phyloP scores from a whole-genome alignment of 2,888 invertebrate genomes.

The Caenorhabditis sp. region DNA sequence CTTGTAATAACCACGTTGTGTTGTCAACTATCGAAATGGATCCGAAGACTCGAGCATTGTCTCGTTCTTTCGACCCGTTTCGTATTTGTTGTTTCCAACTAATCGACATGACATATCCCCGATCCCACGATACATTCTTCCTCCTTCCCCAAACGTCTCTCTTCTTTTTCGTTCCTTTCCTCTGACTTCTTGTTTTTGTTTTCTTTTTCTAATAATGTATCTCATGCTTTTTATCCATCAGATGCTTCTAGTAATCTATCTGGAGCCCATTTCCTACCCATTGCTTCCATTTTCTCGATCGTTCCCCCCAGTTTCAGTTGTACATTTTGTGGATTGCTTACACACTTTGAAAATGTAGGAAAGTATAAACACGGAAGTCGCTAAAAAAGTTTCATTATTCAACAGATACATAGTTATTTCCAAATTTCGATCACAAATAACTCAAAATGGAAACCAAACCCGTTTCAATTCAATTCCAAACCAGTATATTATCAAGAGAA shows the following conservation, averaged over 20 bases:
- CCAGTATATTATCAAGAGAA: conserved; percentile 83
- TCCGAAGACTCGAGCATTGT: conserved; percentile 19
- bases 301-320: conserved; percentile 9
- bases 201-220: conserved; percentile 17
- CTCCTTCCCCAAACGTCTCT: conserved; percentile 33
- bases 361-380: conserved; percentile 31
- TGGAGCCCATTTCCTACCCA: background rate
- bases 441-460: background rate
- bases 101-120: conserved; percentile 63
- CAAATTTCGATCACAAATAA: background rate
- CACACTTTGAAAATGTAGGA: conserved; percentile 21
- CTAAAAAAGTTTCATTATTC: background rate
- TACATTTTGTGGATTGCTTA: conserved; percentile 35
- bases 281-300: conserved; percentile 32
- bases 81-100: conserved; percentile 48
- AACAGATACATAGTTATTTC: background rate
- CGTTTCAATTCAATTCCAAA: conserved; percentile 59
- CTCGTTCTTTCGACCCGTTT: conserved; percentile 11
- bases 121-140: conserved; percentile 47
- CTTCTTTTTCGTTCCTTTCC: conserved; percentile 18
- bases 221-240: conserved; percentile 5
- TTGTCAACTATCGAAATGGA: conserved; percentile 46
- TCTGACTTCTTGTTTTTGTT: conserved; percentile 14
- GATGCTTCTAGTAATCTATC: conserved; percentile 30
- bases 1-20: conserved; percentile 64